Percentiles rank a stretch among this genome's conserved stretches.
These are phyloP conservation scores for Oreochromis mossambicus DNA, from an alignment of 2,797 vertebrate genomes.

Conservation along the genomic window DNA sequence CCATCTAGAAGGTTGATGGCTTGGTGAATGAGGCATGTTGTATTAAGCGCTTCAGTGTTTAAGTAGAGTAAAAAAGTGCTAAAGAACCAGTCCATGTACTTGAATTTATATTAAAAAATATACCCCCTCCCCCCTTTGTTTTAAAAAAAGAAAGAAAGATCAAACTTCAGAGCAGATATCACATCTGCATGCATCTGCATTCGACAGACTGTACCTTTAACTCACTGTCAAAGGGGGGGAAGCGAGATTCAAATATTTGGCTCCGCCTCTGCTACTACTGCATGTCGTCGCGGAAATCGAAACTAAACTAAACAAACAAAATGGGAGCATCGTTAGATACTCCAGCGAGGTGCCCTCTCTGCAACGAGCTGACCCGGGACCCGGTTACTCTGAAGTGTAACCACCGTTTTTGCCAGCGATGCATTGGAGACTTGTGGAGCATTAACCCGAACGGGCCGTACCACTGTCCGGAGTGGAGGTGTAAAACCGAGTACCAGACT, in stretches of 20 bases:
- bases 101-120: not conserved
- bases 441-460: conserved; percentile 57
- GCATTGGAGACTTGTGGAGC: conserved; percentile 78
- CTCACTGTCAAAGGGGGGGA: not conserved
- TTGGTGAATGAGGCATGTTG: not conserved
- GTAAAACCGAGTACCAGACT: conserved; percentile 62
- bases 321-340: conserved; percentile 64
- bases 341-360: conserved; percentile 56
- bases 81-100: not conserved
- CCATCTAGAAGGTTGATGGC: not conserved
- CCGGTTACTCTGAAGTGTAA: conserved; percentile 64
- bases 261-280: conserved; percentile 6
- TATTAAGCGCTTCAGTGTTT: not conserved
- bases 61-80: not conserved
- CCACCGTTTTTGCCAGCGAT: conserved; percentile 73
- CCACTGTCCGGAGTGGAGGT: conserved; percentile 72
- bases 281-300: conserved; percentile 7
- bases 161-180: not conserved
- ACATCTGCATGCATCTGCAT: not conserved
- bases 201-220: conserved; percentile 41
- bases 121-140: not conserved
- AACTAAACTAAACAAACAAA: conserved; percentile 15
- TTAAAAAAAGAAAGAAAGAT: not conserved
- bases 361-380: conserved; percentile 39
- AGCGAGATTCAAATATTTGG: conserved; percentile 53